Evolutionary conservation across 2,888 invertebrate species (phyloP).

Genomic region (Agrochola circellaris): DNA sequence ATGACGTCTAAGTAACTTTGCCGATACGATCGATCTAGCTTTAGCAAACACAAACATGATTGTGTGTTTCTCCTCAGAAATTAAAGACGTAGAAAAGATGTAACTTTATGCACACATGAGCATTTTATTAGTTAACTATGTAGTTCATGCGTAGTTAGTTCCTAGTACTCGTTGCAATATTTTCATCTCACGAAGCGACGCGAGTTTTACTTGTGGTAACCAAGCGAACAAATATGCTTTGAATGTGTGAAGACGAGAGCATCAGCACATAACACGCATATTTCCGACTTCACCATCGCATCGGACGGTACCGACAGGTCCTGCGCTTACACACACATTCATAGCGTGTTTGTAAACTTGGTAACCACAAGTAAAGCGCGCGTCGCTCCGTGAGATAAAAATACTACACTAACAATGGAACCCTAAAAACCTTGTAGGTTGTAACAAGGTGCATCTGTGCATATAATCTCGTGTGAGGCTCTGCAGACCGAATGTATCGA

Average conservation of each 20-base stretch:
- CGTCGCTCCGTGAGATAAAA: too few relatives aligned
- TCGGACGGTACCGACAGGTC: too few relatives aligned
- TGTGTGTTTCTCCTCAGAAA: background rate
- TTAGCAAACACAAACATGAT: background rate
- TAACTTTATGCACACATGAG: background rate
- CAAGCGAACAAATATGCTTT: too few relatives aligned
- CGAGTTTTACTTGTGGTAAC: too few relatives aligned
- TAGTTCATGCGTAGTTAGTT: background rate
- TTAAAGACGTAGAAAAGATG: background rate
- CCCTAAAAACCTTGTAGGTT: background rate
- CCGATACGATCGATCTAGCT: constrained; percentile 10
- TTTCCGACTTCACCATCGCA: too few relatives aligned
- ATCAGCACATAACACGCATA: too few relatives aligned
- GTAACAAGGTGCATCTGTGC: background rate
- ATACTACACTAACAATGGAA: background rate
- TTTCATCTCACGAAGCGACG: too few relatives aligned
- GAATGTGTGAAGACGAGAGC: too few relatives aligned
- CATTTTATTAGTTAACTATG: background rate
- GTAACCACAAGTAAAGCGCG: too few relatives aligned
- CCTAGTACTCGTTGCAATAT: background rate
- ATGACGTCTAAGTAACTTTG: background rate
- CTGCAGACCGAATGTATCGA: constrained; percentile 16
- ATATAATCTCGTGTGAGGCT: background rate
- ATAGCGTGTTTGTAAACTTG: too few relatives aligned
- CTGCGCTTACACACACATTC: too few relatives aligned